These are phyloP conservation scores for Idaea biselata DNA, from an alignment of 2,888 invertebrate genomes.

Conservation along the genomic window DNA sequence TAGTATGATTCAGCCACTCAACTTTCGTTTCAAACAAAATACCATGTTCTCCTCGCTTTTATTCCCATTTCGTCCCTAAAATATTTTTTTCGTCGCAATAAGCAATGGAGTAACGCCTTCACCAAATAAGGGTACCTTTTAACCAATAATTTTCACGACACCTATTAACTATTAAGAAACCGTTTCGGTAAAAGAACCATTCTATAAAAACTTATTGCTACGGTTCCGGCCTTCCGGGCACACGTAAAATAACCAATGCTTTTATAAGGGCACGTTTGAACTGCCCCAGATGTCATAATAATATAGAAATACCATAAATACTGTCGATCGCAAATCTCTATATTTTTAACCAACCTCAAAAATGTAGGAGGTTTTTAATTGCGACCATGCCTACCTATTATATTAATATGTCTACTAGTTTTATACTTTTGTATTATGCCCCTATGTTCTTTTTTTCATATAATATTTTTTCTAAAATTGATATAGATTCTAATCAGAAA, in stretches of 20 bases:
- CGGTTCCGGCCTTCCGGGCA: not conserved
- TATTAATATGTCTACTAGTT: no score
- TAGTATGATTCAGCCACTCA: no score
- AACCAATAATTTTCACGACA: not conserved
- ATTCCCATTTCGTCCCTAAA: no score
- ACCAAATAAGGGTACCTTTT: not conserved
- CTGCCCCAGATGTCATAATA: not conserved
- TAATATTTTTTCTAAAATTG: no score
- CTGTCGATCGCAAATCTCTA: not conserved
- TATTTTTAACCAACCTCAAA: no score
- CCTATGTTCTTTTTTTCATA: no score
- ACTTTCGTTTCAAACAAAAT: no score
- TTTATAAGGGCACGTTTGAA: not conserved
- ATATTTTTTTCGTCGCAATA: not conserved
- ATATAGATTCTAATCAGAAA: no score
- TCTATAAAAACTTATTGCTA: not conserved
- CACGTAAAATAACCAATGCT: not conserved
- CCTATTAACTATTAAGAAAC: not conserved
- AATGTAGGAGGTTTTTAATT: no score
- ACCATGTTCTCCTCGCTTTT: no score
- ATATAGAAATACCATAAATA: not conserved
- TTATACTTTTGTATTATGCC: no score
- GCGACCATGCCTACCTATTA: no score
- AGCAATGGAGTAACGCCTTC: not conserved
- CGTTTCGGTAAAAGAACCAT: constrained; percentile 1